Evolutionary conservation across 2,113 vertebrate genomes (phyloP).

Genomic region (Verasper variegatus): DNA sequence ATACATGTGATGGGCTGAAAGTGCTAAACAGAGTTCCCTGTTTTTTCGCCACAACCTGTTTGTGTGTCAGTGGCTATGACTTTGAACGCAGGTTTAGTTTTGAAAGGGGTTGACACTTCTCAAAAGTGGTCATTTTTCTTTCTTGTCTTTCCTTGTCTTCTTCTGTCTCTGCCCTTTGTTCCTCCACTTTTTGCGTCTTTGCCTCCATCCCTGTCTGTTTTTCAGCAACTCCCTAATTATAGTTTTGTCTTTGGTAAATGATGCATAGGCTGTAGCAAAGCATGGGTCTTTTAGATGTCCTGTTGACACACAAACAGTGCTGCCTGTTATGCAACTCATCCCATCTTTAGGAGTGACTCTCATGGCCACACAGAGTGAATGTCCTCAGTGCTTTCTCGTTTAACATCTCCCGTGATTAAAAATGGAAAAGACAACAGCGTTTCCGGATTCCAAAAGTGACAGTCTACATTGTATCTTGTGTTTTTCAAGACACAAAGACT

Average conservation of each 20-base stretch:
- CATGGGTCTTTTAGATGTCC: slow-evolving; percentile 24
- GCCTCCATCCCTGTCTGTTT: slow-evolving; percentile 20
- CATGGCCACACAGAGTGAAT: slow-evolving; percentile 5
- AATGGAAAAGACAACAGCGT: background rate
- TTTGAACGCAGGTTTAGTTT: slow-evolving; percentile 38
- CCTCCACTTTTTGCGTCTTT: slow-evolving; percentile 2
- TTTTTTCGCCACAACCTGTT: slow-evolving; percentile 31
- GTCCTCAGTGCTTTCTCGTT: slow-evolving; percentile 2
- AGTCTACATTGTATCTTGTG: slow-evolving; percentile 7
- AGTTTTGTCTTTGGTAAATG: slow-evolving; percentile 54
- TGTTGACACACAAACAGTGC: slow-evolving; percentile 29
- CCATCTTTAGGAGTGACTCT: background rate
- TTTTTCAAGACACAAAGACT: slow-evolving; percentile 34
- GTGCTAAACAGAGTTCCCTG: slow-evolving; percentile 12
- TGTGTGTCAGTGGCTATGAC: slow-evolving; percentile 32
- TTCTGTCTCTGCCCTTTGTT: slow-evolving; percentile 20
- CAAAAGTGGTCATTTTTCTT: slow-evolving; percentile 34
- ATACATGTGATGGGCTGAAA: slow-evolving; percentile 61
- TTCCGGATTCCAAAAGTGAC: slow-evolving; percentile 18
- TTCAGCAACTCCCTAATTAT: slow-evolving; percentile 65
- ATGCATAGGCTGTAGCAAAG: slow-evolving; percentile 38
- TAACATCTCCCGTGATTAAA: slow-evolving; percentile 14
- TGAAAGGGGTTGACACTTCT: slow-evolving; percentile 31
- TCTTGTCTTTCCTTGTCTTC: slow-evolving; percentile 23
- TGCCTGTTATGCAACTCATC: slow-evolving; percentile 13